Conservation (phyloP, 2,888 invertebrate genomes). For the Agapostemon virescens region DNA sequence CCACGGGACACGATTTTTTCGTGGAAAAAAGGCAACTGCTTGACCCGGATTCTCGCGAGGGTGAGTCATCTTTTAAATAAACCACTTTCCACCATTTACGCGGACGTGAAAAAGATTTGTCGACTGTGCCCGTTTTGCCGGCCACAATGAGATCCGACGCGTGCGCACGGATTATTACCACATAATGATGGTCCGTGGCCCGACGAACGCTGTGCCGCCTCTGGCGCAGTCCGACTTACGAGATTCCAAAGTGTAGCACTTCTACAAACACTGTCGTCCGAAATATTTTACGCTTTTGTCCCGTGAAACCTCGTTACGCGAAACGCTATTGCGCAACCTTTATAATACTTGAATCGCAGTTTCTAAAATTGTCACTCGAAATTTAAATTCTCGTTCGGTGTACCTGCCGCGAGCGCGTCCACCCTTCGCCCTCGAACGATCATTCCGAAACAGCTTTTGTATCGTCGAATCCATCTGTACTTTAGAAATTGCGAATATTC, state of each 20-base stretch:
- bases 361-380: neutral
- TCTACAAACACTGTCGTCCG: neutral
- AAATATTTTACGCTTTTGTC: no score
- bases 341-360: neutral
- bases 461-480: no score
- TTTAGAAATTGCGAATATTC: no score
- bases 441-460: no score
- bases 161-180: neutral
- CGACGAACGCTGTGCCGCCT: neutral
- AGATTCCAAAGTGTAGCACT: neutral
- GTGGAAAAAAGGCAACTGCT: neutral
- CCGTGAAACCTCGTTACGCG: neutral
- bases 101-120: neutral
- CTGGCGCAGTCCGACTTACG: neutral
- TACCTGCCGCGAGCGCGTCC: no score
- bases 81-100: slow-evolving; percentile 19
- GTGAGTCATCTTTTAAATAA: slow-evolving; percentile 67
- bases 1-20: neutral
- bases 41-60: neutral
- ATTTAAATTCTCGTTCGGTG: no score
- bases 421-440: no score
- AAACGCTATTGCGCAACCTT: neutral
- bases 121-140: neutral
- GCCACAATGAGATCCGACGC: neutral
- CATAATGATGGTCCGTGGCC: neutral